Percentiles rank a stretch among this genome's conserved stretches.
Conservation (phyloP, 2,888 invertebrate species). For the Clusia tigrina region DNA sequence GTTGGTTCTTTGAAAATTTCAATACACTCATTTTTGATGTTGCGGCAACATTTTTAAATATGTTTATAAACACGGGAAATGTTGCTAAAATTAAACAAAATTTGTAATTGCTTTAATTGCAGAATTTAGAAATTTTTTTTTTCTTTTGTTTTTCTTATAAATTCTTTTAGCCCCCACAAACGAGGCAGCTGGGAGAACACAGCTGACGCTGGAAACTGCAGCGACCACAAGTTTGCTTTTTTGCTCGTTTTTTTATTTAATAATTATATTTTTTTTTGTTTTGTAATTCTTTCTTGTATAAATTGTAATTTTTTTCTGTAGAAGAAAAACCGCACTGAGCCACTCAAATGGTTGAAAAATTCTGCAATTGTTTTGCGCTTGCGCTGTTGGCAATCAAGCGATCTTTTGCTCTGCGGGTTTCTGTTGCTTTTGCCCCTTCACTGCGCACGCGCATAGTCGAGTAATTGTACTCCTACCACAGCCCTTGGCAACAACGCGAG, state of each 20-base stretch:
- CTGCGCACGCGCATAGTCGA: not conserved
- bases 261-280: too few relatives aligned
- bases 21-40: not conserved
- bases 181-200: not conserved
- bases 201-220: conserved; percentile 1
- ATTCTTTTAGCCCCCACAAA: not conserved
- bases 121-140: too few relatives aligned
- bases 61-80: not conserved
- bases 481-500: conserved; percentile 14
- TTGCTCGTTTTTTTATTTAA: not conserved
- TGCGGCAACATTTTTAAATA: conserved; percentile 11
- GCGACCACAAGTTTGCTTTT: not conserved
- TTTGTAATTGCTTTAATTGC: conserved; percentile 5
- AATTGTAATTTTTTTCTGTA: too few relatives aligned
- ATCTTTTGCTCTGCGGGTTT: not conserved
- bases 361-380: not conserved
- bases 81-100: not conserved
- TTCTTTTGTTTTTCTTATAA: too few relatives aligned
- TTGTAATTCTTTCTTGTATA: too few relatives aligned
- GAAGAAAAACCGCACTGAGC: too few relatives aligned
- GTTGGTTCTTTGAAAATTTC: not conserved
- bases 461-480: not conserved
- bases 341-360: too few relatives aligned
- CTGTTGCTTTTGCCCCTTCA: not conserved
- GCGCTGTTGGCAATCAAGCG: too few relatives aligned